Conservation (phyloP, 2,113 vertebrate genomes). For the Stictonetta naevosa region DNA sequence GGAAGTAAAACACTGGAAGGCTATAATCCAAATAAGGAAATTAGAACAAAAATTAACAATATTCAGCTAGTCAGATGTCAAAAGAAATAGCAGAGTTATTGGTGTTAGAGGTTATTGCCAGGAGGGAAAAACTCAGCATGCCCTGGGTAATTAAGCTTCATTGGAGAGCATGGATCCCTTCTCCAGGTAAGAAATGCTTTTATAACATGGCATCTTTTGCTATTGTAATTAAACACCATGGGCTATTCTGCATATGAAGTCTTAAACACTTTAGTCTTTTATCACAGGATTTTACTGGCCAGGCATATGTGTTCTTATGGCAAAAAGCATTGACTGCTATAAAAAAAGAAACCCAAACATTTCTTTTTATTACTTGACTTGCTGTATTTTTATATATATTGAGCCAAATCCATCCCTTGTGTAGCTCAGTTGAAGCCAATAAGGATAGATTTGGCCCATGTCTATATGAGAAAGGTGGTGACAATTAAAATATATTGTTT, state of each 20-base stretch:
- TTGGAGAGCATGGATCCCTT: constrained; percentile 54
- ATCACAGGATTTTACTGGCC: constrained; percentile 67
- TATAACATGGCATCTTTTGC: constrained; percentile 51
- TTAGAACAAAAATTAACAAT: constrained; percentile 56
- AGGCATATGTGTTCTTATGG: constrained; percentile 49
- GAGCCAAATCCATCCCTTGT: constrained; percentile 70
- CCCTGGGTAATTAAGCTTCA: constrained; percentile 54
- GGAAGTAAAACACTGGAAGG: constrained; percentile 37
- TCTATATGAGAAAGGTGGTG: constrained; percentile 66
- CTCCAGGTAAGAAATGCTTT: constrained; percentile 66
- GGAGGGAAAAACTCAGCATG: constrained; percentile 44
- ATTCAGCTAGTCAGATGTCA: constrained; percentile 42
- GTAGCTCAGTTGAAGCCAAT: constrained; percentile 44
- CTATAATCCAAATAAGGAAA: constrained; percentile 44
- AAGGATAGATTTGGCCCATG: constrained; percentile 55
- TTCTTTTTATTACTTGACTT: constrained; percentile 63
- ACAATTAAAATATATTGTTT: constrained; percentile 74
- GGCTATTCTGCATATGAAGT: constrained; percentile 55
- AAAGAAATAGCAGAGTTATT: constrained; percentile 45
- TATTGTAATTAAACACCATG: constrained; percentile 60
- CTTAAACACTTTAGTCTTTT: constrained; percentile 61
- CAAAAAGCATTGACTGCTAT: constrained; percentile 37
- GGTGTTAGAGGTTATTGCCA: constrained; percentile 68
- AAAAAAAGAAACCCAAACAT: constrained; percentile 72
- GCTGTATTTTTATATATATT: constrained; percentile 60